These are phyloP conservation scores for Cordilura impudica DNA, from an alignment of 2,888 invertebrate genomes.

Conservation along the genomic window DNA sequence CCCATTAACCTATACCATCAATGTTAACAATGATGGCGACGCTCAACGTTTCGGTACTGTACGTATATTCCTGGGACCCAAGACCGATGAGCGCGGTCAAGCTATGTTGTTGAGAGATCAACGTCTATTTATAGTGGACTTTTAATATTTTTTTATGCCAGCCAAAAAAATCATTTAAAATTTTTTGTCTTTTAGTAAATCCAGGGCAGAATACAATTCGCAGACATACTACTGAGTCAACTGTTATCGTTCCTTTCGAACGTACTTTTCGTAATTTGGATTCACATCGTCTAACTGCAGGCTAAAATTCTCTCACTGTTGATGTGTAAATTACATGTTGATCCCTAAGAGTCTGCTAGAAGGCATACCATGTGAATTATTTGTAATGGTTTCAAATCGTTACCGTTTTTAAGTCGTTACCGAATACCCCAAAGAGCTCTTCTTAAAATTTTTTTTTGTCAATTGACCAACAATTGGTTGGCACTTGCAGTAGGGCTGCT, in stretches of 20 bases:
- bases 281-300: constrained; percentile 80
- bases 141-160: constrained; percentile 83
- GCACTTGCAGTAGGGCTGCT: constrained; percentile 84
- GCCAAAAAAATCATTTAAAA: no score
- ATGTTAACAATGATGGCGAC: no score
- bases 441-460: constrained; percentile 40
- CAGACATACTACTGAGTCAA: constrained; percentile 84
- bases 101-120: constrained; percentile 82
- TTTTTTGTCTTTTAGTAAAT: constrained; percentile 79
- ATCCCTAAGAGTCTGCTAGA: constrained; percentile 84
- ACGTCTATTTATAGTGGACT: constrained; percentile 82
- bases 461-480: constrained; percentile 76
- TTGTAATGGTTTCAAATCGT: constrained; percentile 88
- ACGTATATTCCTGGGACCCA: constrained; percentile 84
- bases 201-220: constrained; percentile 84
- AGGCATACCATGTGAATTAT: constrained; percentile 85
- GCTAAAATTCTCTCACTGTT: constrained; percentile 92
- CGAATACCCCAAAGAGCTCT: no score
- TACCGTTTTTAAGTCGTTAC: no score
- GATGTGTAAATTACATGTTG: constrained; percentile 91
- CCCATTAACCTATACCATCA: no score
- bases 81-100: constrained; percentile 82
- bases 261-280: constrained; percentile 87
- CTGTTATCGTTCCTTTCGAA: constrained; percentile 90
- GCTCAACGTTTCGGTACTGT: constrained; percentile 81